Base-by-base conservation (phyloP, 2,888 invertebrate genomes). In the Pollenia labialis region DNA sequence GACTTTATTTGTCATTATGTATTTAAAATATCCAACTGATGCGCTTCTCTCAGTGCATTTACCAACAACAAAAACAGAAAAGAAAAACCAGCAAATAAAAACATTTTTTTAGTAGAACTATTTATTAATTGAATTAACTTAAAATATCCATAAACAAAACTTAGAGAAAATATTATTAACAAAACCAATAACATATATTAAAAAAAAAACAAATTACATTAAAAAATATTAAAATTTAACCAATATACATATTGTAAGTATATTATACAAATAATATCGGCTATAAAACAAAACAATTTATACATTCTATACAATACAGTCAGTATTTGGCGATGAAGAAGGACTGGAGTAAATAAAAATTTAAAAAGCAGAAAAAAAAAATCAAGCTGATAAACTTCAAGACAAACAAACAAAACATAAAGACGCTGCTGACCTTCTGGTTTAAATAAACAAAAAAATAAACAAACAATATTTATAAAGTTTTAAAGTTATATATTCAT, bases 371-470 rank as follows among this genome's bases (percentile, higher is more conserved):
- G n/a, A n/a, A 82, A 76, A 58, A 52, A 88, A 87, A 1, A 23
- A 23, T 23, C 89, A 88, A 88, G 87, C 90, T 89, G 88, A 85
- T 88, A 88, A 82, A 76, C 89, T 89, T 89, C 88, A 32, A 32
- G 32, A 32, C 32, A 88, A 88, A 89, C 83, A 87, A 88, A 88
- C 85, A 88, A 85, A 32, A 68, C 52, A 80, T 86, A 71, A 81
- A 89, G 87, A 84, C 90, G 90, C 88, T 90, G 90, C 88, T 90
- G 90, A 89, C 89, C 90, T 89, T 85, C 88, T 90, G 90, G 88
- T 88, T 89, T 85, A 87, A 48, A 87, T 42, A 82, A 86, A 56
- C 75, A 77, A 88, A 85, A 54, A 9, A 64, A 18, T 14, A 11
- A 64, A 18, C 12, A 46, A 18, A 44, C 40, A 14, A 79, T 32